Evolutionary conservation across 2,113 vertebrate species (phyloP), one percentile per base, ranked within the genome.

Genomic region (Cryptotis parvus): DNA sequence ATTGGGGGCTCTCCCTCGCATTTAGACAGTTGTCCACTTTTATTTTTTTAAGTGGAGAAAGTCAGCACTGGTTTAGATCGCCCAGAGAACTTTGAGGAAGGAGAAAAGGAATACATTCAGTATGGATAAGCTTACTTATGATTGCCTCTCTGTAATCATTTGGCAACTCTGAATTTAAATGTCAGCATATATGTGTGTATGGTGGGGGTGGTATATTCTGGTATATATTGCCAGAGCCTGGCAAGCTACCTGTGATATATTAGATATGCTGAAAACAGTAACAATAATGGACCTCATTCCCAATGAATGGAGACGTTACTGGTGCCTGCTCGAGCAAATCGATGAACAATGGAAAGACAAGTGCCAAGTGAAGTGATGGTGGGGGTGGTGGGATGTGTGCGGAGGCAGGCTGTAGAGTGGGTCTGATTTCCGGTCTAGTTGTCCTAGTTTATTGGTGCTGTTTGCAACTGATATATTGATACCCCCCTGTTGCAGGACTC

Each of bases 391-490:
- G n/a, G n/a, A 43, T 49, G 33, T 68, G 6, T 27, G 22, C 29
- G 14, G 29, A 66, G 65, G 31, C 8, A 65, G 27, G 68, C 39
- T 73, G 14, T 27, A 81, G 63, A 41, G 45, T 89, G 76, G 41
- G 29, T 91, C 1, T 63, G 39, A 65, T 94, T 90, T 90, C 85
- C 72, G 66, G 11, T 33, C 33, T 63, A 39, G 39, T 41, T 70
- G 65, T n/a, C 52, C 20, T 26, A 82, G 29, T 65, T 74, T 66
- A 27, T 77, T 77, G 22, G 8, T 68, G 3, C 68, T 27, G 4
- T 45, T 77, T n/a, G 4, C 73, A 55, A n/a, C 31, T 74, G n/a
- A 39, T 61, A 88, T 87, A 65, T 91, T n/a, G 52, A 70, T 22
- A 41, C 5, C 49, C 43, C 37, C 37, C 27, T 31, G 49, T 65